phyloP scores from a whole-genome alignment of 2,113 vertebrate species.

The Paraplagusia blochii region DNA sequence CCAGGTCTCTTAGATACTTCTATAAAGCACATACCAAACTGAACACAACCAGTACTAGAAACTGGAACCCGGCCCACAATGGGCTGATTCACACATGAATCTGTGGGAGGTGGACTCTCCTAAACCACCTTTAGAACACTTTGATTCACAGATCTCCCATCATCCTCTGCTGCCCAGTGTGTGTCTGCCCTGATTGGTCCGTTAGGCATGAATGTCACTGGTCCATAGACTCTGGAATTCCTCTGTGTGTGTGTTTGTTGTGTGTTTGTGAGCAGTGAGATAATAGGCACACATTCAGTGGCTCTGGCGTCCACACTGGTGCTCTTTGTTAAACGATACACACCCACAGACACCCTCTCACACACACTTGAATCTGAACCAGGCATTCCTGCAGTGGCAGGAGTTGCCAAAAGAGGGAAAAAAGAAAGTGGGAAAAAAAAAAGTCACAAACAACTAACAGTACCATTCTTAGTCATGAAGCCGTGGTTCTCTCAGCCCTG shows the following conservation, averaged over 20 bases:
- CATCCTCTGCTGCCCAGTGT: slow-evolving; percentile 56
- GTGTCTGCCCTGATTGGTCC: slow-evolving; percentile 55
- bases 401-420: slow-evolving; percentile 47
- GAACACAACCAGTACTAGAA: background rate
- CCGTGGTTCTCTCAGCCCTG: slow-evolving; percentile 43
- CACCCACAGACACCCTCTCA: slow-evolving; percentile 20
- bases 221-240: slow-evolving; percentile 58
- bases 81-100: slow-evolving; percentile 47
- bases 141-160: slow-evolving; percentile 62
- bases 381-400: slow-evolving; percentile 54
- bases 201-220: slow-evolving; percentile 55
- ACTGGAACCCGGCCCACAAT: slow-evolving; percentile 37
- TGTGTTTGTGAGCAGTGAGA: slow-evolving; percentile 57
- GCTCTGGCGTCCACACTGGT: slow-evolving; percentile 64
- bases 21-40: too few species aligned
- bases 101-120: slow-evolving; percentile 45
- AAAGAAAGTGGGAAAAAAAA: slow-evolving; percentile 1
- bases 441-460: slow-evolving; percentile 43
- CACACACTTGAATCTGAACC: slow-evolving; percentile 44
- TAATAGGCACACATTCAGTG: slow-evolving; percentile 65
- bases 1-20: too few species aligned
- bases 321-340: slow-evolving; percentile 57
- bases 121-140: slow-evolving; percentile 45
- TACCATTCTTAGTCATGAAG: slow-evolving; percentile 60
- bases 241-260: slow-evolving; percentile 40